Evolutionary conservation across 92 coral and sea anemone genomes (phyloP).

Genomic region (Scolanthus callimorphus): DNA sequence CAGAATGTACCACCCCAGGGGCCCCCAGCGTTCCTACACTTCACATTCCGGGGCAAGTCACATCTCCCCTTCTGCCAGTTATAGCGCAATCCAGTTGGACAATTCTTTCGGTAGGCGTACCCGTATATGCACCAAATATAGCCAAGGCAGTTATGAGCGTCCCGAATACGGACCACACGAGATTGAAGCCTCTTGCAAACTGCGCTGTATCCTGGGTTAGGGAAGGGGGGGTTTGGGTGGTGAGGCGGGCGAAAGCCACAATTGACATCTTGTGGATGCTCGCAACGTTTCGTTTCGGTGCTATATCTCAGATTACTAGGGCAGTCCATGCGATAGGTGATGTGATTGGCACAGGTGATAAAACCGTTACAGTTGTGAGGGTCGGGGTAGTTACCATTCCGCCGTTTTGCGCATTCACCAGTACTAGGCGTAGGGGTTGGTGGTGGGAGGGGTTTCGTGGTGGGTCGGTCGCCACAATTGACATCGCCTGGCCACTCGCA

Average conservation of each 20-base stretch:
- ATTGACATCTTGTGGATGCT: conserved; percentile 13
- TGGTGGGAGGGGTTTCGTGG: background rate
- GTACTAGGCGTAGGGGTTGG: background rate
- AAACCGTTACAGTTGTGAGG: conserved; percentile 39
- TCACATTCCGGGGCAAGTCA: conserved; percentile 34
- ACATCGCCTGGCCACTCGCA: conserved; percentile 51
- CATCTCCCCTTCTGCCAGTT: conserved; percentile 20
- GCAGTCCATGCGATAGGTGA: conserved; percentile 24
- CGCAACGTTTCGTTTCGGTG: conserved; percentile 34
- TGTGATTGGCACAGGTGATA: conserved; percentile 27
- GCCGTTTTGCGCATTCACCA: background rate
- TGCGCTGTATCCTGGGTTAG: background rate
- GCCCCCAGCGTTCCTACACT: conserved; percentile 36
- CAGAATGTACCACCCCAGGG: conserved; percentile 38
- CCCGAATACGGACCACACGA: conserved; percentile 30
- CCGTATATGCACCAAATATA: conserved; percentile 23
- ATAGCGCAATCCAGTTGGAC: conserved; percentile 15
- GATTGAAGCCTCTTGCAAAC: conserved; percentile 16
- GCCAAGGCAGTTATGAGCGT: conserved; percentile 41
- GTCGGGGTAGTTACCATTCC: conserved; percentile 25
- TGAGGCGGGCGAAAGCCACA: conserved; percentile 1
- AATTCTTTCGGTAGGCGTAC: conserved; percentile 13
- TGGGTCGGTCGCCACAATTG: background rate
- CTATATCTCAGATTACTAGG: conserved; percentile 13
- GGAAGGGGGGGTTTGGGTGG: background rate